Conservation (phyloP, 2,797 vertebrate genomes). For the Loris lydekkerianus region DNA sequence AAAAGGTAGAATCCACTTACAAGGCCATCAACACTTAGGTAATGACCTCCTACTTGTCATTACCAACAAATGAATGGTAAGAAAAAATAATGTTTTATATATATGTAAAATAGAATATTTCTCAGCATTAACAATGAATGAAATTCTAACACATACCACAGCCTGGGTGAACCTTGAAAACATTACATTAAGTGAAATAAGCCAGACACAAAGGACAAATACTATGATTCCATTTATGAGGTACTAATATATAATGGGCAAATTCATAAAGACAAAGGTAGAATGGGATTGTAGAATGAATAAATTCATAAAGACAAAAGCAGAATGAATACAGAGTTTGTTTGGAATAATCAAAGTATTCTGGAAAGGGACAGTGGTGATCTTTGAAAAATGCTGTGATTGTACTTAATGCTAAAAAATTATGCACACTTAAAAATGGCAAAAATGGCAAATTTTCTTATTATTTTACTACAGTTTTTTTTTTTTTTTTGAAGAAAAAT, state of each 20-base stretch:
- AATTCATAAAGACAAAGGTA: not conserved
- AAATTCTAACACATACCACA: not conserved
- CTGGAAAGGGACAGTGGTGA: not conserved
- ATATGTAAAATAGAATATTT: not conserved
- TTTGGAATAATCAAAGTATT: not conserved
- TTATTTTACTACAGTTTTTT: not conserved
- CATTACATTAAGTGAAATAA: not conserved
- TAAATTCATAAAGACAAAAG: not conserved
- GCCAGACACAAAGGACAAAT: not conserved
- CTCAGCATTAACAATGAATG: not conserved
- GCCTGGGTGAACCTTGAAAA: not conserved
- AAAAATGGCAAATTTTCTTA: not conserved
- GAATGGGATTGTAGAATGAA: not conserved
- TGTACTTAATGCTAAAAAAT: not conserved
- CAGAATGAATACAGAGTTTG: not conserved
- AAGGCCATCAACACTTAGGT: not conserved
- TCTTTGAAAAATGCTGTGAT: not conserved
- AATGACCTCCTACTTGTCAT: too few relatives aligned
- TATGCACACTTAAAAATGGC: not conserved
- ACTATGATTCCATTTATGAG: not conserved
- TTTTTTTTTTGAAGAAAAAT: not conserved
- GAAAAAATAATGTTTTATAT: not conserved
- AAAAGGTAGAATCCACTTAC: not conserved
- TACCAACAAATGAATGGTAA: not conserved
- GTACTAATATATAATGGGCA: not conserved